phyloP scores from a whole-genome alignment of 1,140 invertebrate genomes.

The Dinoponera quadriceps region DNA sequence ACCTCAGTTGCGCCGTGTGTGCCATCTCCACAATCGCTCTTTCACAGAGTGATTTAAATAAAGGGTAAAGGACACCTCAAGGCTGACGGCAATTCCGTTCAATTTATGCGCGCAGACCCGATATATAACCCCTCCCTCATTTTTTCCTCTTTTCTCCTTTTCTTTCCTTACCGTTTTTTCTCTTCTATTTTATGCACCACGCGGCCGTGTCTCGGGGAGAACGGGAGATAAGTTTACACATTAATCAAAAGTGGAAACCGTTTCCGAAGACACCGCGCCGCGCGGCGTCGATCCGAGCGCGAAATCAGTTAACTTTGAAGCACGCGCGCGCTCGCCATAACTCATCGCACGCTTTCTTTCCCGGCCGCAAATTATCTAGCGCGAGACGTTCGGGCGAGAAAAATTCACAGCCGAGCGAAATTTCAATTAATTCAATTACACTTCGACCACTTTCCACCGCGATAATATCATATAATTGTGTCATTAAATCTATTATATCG shows the following conservation, averaged over 20 bases:
- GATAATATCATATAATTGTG: no score
- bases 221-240: constrained; percentile 52
- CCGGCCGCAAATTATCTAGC: neutral
- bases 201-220: constrained; percentile 10
- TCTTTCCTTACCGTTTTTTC: neutral
- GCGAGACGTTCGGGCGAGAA: no score
- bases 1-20: constrained; percentile 22
- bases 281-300: constrained; percentile 22
- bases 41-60: constrained; percentile 60
- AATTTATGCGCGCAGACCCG: constrained; percentile 54
- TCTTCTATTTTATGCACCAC: constrained; percentile 41
- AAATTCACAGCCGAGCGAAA: no score
- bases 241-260: constrained; percentile 60
- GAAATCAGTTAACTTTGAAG: constrained; percentile 25
- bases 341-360: neutral
- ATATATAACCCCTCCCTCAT: constrained; percentile 31
- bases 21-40: constrained; percentile 57
- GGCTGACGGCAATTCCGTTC: constrained; percentile 59
- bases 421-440: no score
- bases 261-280: constrained; percentile 17
- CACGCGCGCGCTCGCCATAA: neutral
- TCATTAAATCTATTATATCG: no score
- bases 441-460: no score
- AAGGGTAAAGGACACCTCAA: constrained; percentile 59
- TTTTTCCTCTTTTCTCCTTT: neutral